Base-by-base conservation (phyloP, 2,797 vertebrate genomes). In the Sebastes oblongus region DNA sequence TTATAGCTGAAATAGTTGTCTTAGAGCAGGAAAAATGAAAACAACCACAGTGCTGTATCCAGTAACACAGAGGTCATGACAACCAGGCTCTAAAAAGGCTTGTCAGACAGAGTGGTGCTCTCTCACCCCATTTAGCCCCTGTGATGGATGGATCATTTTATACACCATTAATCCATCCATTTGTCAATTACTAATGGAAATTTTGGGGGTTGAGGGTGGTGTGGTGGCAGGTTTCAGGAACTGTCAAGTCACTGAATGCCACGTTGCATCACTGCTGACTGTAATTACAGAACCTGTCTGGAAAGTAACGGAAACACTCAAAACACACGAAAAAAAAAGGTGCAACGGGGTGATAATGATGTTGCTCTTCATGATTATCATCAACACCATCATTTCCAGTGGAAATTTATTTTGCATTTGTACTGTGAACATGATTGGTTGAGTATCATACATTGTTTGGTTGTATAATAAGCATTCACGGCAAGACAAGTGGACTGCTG, bases 81-180 rank as follows among this genome's bases (percentile, higher is more conserved):
- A 82, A 80, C 34, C 80, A 46, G 68, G 52, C 72, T 82, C 64
- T 81, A 59, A 82, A 86, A 84, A 86, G 78, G 22, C 72, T 30
- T 69, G 80, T 85, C 80, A 87, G 79, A 85, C 82, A 82, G 75
- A 72, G 56, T 59, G 27, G 4, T 83, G 80, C 84, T 85, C 86
- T 87, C 84, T 94, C 81, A 89, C 80, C 87, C 83, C 55, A 65
- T 84, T 92, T 92, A 91, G 87, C 82, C 75, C 66, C 55, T 8
- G 30, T 93, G 92, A 94, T 94, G 88, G 91, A 94, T 91, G 82
- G 86, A 30, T 89, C 80, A 90, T 92, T 94, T 92, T 91, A 93
- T 93, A 93, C 92, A 88, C 81, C 90, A 92, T 93, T 94, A 93
- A 93, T 93, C 86, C 86, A 88, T 92, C 84, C 82, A 87, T 92